Evolutionary conservation across 2,797 vertebrate species (phyloP).

Genomic region (Todus mexicanus): DNA sequence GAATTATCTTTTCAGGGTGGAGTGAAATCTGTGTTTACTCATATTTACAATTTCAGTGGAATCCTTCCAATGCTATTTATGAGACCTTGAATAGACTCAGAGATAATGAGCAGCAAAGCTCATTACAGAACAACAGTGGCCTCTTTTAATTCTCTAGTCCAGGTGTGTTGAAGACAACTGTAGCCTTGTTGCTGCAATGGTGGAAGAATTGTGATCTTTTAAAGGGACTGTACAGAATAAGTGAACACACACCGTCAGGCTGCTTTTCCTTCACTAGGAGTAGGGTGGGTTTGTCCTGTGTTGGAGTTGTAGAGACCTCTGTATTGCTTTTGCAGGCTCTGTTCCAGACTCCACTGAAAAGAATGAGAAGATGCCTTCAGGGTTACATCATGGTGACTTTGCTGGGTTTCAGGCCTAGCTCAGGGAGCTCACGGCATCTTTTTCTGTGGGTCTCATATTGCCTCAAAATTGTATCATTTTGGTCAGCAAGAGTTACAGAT

Average conservation of each 20-base stretch:
- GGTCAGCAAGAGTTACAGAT: not conserved
- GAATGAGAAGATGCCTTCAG: not conserved
- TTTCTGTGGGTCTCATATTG: not conserved
- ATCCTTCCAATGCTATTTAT: constrained; percentile 7
- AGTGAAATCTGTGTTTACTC: constrained; percentile 28
- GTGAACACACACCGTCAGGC: not conserved
- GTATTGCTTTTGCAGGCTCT: not conserved
- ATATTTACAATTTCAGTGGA: constrained; percentile 12
- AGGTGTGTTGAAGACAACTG: not conserved
- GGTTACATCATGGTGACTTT: not conserved
- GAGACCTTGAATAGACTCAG: not conserved
- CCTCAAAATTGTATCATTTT: not conserved
- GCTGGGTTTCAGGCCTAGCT: not conserved
- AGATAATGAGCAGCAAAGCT: not conserved
- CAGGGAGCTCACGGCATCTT: not conserved
- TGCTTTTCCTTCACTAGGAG: not conserved
- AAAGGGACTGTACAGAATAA: not conserved
- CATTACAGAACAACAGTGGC: not conserved
- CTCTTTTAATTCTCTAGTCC: not conserved
- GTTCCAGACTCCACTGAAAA: not conserved
- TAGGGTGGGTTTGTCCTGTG: not conserved
- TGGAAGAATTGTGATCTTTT: not conserved
- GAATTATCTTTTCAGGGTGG: not conserved
- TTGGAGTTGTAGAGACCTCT: not conserved
- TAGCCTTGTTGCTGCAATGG: not conserved